Evolutionary conservation across 2,888 invertebrate genomes (phyloP), one percentile per base, ranked within the genome.

Genomic region (Oligia strigilis): DNA sequence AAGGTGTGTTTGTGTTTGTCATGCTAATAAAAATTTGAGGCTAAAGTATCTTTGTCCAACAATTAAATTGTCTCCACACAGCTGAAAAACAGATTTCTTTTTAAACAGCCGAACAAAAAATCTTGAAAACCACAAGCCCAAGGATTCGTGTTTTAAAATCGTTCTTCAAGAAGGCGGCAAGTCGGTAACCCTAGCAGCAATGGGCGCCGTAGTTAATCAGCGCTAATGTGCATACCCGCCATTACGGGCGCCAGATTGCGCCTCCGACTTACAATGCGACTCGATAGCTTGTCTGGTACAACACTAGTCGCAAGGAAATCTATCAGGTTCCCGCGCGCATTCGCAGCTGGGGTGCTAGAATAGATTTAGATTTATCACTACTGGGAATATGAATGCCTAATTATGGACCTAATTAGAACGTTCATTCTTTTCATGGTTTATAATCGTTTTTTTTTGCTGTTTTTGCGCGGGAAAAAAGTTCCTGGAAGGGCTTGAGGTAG

Each of bases 221-320:
- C 83, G 77, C 83, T 92, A 90, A 92, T 90, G 92, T 89, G 88
- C 89, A 90, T 89, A 88, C 87, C 78, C 75, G 77, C 91, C 87
- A 93, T 92, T 93, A 92, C 83, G 80, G 77, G 78, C 85, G 83
- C 84, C 77, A 88, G 90, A 91, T 92, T 91, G 88, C 78, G 84
- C 87, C 77, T 75, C 80, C 77, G 86, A 74, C 82, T 80, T 80
- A 81, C 80, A 81, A 82, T 74, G 74, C 70, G 78, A 74, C 46
- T 43, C 80, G 82, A 87, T 87, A 84, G 78, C 73, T 81, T 64
- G 69, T 69, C 67, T 77, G 43, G 40, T 70, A 29, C 23, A 75
- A 58, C 66, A 78, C 66, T 67, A 76, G 62, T 75, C 36, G 58
- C 64, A 6, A 6, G 71, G 49, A 72, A 46, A 84, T 79, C 66